These are phyloP conservation scores for Tupaia tana DNA, from an alignment of 2,113 vertebrate genomes.

Conservation along the genomic window DNA sequence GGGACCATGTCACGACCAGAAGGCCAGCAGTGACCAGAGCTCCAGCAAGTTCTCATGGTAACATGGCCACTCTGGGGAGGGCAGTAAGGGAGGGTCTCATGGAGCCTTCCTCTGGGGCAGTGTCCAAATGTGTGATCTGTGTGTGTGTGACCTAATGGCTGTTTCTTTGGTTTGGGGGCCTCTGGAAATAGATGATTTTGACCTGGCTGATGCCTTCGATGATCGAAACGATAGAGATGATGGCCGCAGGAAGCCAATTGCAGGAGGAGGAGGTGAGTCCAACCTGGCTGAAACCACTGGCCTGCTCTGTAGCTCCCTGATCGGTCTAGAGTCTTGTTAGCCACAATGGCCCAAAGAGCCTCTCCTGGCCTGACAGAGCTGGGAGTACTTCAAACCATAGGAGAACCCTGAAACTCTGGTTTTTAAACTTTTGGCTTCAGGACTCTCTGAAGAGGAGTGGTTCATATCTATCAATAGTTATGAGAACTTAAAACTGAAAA, in stretches of 20 bases:
- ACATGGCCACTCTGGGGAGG: neutral
- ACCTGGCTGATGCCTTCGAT: slow-evolving; percentile 91
- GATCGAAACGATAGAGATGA: slow-evolving; percentile 86
- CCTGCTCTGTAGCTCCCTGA: neutral
- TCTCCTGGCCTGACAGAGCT: too few relatives aligned
- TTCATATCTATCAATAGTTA: neutral
- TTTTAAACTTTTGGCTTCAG: neutral
- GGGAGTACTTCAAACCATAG: neutral
- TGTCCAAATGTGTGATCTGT: neutral
- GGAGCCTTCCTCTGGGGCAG: neutral
- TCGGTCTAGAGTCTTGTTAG: neutral
- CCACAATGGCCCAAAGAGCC: neutral
- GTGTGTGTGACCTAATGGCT: neutral
- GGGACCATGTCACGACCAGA: slow-evolving; percentile 82
- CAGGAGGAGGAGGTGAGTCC: slow-evolving; percentile 82
- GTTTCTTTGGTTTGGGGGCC: neutral
- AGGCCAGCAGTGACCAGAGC: slow-evolving; percentile 80
- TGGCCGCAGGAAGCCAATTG: neutral
- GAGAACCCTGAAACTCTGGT: neutral
- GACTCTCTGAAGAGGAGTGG: neutral
- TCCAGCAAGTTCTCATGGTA: slow-evolving; percentile 76
- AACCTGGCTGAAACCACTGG: neutral
- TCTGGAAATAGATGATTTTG: slow-evolving; percentile 80
- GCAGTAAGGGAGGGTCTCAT: fast-evolving
- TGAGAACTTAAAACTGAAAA: neutral